Evolutionary conservation across 2,113 vertebrate species (phyloP).

Genomic region (Boleophthalmus pectinirostris): DNA sequence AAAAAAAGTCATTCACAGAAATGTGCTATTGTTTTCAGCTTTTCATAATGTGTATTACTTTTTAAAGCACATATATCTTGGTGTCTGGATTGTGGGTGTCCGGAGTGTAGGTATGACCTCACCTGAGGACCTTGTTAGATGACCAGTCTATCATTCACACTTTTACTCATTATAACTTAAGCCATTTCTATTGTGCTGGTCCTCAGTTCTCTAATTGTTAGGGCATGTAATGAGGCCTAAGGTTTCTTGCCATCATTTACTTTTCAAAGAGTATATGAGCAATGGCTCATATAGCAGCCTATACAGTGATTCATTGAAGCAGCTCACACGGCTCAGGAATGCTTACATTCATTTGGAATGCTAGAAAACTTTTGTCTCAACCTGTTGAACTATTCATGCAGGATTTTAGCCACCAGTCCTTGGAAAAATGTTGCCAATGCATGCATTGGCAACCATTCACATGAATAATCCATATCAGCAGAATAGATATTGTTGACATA

Average conservation of each 20-base stretch:
- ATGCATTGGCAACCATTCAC: background rate
- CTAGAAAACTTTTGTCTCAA: constrained; percentile 76
- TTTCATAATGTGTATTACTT: background rate
- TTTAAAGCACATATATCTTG: background rate
- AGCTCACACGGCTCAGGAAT: constrained; percentile 54
- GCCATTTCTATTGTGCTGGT: background rate
- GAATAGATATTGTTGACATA: background rate
- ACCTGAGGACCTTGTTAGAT: background rate
- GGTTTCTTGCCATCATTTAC: background rate
- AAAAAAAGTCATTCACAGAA: background rate
- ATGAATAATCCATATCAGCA: background rate
- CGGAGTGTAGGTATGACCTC: background rate
- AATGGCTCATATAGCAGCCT: constrained; percentile 26
- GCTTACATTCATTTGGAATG: constrained; percentile 71
- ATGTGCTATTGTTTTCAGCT: background rate
- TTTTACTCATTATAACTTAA: background rate
- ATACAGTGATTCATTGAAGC: constrained; percentile 48
- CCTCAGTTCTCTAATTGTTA: background rate
- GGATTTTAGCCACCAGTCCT: constrained; percentile 51
- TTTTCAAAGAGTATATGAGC: background rate
- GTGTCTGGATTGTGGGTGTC: background rate
- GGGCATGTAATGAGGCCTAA: too few relatives aligned
- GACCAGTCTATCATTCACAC: background rate
- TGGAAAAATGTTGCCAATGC: constrained; percentile 6
- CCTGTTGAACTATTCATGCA: constrained; percentile 74